Evolutionary conservation across 2,113 vertebrate species (phyloP).

Genomic region (Vanacampus margaritifer): DNA sequence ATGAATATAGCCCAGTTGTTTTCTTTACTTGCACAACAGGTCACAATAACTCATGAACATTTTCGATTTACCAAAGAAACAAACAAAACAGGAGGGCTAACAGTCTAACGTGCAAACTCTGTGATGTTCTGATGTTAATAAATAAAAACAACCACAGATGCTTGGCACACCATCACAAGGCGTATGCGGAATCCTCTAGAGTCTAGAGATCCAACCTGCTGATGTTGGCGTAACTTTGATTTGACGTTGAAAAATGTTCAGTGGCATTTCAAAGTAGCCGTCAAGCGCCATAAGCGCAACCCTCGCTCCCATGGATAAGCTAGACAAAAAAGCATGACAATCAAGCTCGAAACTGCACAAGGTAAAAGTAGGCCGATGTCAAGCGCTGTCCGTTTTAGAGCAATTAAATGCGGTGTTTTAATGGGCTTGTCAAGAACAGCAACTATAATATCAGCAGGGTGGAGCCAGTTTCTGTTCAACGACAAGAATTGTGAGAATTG

Average conservation of each 20-base stretch:
- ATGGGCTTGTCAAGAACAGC: constrained; percentile 7
- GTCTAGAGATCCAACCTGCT: neutral
- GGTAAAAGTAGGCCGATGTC: constrained; percentile 37
- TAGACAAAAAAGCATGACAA: neutral
- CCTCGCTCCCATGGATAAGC: neutral
- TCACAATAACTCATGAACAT: neutral
- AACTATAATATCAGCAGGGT: neutral
- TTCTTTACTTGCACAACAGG: neutral
- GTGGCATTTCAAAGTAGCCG: neutral
- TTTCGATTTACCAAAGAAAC: neutral
- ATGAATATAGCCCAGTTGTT: no score
- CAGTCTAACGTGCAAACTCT: neutral
- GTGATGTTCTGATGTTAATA: neutral
- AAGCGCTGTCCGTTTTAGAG: constrained; percentile 13
- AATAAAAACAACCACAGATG: constrained; percentile 8
- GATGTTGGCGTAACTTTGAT: constrained; percentile 22
- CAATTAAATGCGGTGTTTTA: constrained; percentile 1
- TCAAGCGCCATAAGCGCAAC: neutral
- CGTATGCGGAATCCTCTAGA: neutral
- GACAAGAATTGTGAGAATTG: neutral
- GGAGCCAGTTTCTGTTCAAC: neutral
- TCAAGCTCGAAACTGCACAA: constrained; percentile 7
- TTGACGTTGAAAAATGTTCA: constrained; percentile 3
- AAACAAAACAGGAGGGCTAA: neutral
- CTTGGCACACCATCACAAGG: constrained; percentile 8